A percentile compares a stretch with the other conserved stretches of the same genome.
phyloP scores from a whole-genome alignment of 2,888 invertebrate genomes.

The Apomyelois bistriatella region DNA sequence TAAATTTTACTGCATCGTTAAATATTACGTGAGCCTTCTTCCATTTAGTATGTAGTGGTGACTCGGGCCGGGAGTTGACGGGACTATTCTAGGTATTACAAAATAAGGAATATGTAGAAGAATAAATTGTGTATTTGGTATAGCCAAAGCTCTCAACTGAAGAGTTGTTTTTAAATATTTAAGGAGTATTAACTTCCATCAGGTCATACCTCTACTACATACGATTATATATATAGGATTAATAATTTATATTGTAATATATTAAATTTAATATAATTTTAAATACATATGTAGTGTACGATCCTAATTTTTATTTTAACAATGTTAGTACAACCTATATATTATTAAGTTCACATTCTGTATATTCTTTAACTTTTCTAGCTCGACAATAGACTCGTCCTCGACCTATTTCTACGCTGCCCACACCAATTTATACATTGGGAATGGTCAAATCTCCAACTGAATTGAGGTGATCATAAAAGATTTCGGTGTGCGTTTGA shows the following conservation, averaged over 20 bases:
- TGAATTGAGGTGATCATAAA: slow-evolving; percentile 3
- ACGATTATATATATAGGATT: no score
- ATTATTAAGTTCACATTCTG: background rate
- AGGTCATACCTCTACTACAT: no score
- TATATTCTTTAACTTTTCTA: slow-evolving; percentile 6
- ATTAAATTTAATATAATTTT: no score
- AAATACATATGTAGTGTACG: no score
- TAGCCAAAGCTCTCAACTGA: no score
- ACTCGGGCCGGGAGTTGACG: no score
- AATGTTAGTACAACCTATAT: background rate
- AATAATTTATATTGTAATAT: no score
- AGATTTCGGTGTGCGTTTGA: background rate
- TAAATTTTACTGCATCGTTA: background rate
- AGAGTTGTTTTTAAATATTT: background rate
- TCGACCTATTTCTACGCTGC: slow-evolving; percentile 57
- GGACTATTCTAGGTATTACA: no score
- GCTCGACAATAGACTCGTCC: slow-evolving; percentile 45
- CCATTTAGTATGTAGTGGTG: slow-evolving; percentile 2
- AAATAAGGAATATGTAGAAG: no score
- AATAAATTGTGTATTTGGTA: no score
- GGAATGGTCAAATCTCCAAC: slow-evolving; percentile 30
- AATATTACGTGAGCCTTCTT: slow-evolving; percentile 1
- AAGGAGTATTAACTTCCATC: no score
- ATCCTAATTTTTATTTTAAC: background rate
- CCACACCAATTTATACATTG: slow-evolving; percentile 57